Conservation (phyloP, 2,888 invertebrate species). For the Scaptodrosophila latifasciaeformis region DNA sequence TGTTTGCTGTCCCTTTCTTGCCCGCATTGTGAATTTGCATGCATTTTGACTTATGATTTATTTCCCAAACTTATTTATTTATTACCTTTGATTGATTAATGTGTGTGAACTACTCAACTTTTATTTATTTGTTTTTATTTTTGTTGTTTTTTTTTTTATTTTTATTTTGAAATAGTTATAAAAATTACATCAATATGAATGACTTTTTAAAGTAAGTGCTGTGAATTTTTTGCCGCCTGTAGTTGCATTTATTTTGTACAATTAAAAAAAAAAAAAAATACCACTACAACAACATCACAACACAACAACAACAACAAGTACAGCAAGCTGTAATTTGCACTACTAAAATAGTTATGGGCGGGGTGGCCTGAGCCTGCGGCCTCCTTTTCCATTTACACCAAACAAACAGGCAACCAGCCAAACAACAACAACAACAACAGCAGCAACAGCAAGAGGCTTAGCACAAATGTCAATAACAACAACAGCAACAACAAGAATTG, state of each 20-base stretch:
- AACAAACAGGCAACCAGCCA: neutral
- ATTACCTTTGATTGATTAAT: no score
- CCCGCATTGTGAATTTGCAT: no score
- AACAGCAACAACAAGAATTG: conserved; percentile 9
- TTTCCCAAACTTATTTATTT: no score
- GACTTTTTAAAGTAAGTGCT: conserved; percentile 70
- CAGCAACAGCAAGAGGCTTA: conserved; percentile 2
- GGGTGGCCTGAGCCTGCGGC: neutral
- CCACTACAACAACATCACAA: conserved; percentile 26
- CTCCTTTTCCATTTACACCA: no score
- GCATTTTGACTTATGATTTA: no score
- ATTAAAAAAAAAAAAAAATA: conserved; percentile 13
- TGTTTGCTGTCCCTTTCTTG: no score
- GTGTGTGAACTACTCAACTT: no score
- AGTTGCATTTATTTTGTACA: conserved; percentile 30
- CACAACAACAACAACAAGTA: conserved; percentile 13
- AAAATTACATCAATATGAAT: conserved; percentile 74
- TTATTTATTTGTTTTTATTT: conserved; percentile 30
- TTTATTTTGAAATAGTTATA: conserved; percentile 68
- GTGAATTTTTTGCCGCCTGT: conserved; percentile 40
- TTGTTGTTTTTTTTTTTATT: conserved; percentile 25
- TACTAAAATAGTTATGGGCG: neutral
- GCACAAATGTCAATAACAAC: neutral
- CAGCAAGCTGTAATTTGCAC: conserved; percentile 25
- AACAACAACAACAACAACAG: conserved; percentile 10